Base-by-base conservation (phyloP, 2,888 invertebrate genomes). In the Corbicula japonica region DNA sequence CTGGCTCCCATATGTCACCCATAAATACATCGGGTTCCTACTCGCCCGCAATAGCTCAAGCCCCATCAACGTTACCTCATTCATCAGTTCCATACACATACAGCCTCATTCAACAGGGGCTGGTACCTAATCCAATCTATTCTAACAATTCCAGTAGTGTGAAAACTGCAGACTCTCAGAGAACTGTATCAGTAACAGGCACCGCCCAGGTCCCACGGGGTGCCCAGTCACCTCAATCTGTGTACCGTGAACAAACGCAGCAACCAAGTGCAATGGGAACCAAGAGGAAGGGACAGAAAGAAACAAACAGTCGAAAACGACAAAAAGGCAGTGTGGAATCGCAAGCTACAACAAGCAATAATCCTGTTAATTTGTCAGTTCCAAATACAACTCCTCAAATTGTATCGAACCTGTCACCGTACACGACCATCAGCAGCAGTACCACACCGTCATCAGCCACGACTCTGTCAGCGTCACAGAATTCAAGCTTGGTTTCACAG, bases 401-500 rank as follows among this genome's bases (percentile, higher is more conserved):
- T 63, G 75, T 89, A 60, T 88, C 89, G 30, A 91, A 91, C 68
- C 87, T 87, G 54, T 90, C 91, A 3, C 89, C 90, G 15, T 90
- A 90, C 83, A 90, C 88, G 10, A 89, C 89, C 30, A 87, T 79
- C 72, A 85, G 80, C 50, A 82, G 69, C 58, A 76, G 72, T 32
- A 71, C 79, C 38, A 56, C 83, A 58, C 73, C 77, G 50, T 66
- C 83, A 58, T 74, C 72, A 54, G 72, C 69, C 65, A 77, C 76
- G 30, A 75, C 86, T 23, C 82, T 86, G 58, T 73, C 87, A 56
- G 81, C 88, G 35, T 78, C 86, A 61, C 66, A 83, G 52, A 56
- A 88, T 93, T 72, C 89, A 93, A 70, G 91, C 92, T 3, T 94
- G 94, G 76, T 92, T 95, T 65, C 95, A 95, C 60, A 72, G 38